phyloP scores from a whole-genome alignment of 2,888 invertebrate genomes.

The Chymomyza amoena region DNA sequence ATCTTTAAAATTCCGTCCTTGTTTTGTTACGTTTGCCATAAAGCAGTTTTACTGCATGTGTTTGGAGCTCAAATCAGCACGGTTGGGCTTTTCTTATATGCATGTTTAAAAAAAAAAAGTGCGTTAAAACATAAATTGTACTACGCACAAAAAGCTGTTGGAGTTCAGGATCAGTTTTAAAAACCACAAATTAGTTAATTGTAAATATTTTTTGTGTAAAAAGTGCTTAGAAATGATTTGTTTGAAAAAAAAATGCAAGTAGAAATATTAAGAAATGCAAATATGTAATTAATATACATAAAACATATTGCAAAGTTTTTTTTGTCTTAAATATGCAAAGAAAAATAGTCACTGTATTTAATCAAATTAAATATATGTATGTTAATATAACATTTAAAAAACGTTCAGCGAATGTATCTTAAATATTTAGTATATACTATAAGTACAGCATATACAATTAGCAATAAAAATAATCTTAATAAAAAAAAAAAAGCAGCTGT shows the following conservation, averaged over 20 bases:
- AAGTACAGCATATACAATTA: not conserved
- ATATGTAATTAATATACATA: conserved; percentile 27
- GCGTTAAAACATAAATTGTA: conserved; percentile 36
- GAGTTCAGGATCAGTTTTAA: conserved; percentile 33
- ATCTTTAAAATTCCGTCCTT: not conserved
- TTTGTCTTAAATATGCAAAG: conserved; percentile 60
- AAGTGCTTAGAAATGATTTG: conserved; percentile 29
- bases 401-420: not conserved
- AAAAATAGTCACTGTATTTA: conserved; percentile 72
- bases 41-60: conserved; percentile 48
- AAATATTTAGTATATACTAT: not conserved
- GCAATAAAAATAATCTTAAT: not conserved
- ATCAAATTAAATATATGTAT: conserved; percentile 65
- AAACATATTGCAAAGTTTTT: conserved; percentile 57
- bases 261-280: conserved; percentile 21
- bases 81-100: not conserved
- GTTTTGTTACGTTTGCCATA: conserved; percentile 62
- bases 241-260: conserved; percentile 33
- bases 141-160: not conserved
- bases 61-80: conserved; percentile 7
- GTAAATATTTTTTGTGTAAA: conserved; percentile 59
- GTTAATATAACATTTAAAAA: conserved; percentile 31
- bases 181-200: conserved; percentile 60
- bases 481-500: not conserved
- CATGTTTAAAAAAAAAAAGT: conserved; percentile 6